Evolutionary conservation across 92 coral and sea anemone species (phyloP).

Genomic region (Montipora capitata): DNA sequence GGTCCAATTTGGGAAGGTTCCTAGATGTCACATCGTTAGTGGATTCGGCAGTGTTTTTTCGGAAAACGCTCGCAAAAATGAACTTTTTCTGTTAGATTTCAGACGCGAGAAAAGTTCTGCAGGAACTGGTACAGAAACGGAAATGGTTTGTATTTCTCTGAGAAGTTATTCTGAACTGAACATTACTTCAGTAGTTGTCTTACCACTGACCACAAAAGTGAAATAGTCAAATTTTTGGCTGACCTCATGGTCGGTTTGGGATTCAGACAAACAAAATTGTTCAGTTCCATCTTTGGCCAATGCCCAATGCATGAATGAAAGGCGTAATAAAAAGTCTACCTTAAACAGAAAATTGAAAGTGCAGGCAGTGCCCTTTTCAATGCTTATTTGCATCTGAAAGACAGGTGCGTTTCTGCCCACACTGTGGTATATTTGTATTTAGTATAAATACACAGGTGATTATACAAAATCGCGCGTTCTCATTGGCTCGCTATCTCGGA

Average conservation of each 20-base stretch:
- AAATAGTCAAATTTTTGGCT: neutral
- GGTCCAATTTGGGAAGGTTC: neutral
- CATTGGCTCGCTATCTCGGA: no score
- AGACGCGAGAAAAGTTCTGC: neutral
- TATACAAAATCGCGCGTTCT: no score
- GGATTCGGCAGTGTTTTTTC: no score
- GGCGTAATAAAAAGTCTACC: neutral
- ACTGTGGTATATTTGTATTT: neutral
- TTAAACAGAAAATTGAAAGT: neutral
- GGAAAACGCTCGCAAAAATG: no score
- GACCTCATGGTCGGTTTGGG: neutral
- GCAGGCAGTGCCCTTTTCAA: neutral
- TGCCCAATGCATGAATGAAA: neutral
- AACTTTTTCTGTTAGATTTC: no score
- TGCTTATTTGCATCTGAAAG: neutral
- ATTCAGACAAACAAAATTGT: neutral
- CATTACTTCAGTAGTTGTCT: neutral
- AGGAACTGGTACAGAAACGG: neutral
- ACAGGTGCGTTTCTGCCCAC: neutral
- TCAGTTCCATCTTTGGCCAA: neutral
- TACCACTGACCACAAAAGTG: slow-evolving; percentile 4
- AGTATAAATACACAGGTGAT: neutral
- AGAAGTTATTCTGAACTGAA: neutral
- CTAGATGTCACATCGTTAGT: neutral
- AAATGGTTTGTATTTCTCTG: neutral